phyloP scores from a whole-genome alignment of 2,888 invertebrate species.

The Chrysina gloriosa region DNA sequence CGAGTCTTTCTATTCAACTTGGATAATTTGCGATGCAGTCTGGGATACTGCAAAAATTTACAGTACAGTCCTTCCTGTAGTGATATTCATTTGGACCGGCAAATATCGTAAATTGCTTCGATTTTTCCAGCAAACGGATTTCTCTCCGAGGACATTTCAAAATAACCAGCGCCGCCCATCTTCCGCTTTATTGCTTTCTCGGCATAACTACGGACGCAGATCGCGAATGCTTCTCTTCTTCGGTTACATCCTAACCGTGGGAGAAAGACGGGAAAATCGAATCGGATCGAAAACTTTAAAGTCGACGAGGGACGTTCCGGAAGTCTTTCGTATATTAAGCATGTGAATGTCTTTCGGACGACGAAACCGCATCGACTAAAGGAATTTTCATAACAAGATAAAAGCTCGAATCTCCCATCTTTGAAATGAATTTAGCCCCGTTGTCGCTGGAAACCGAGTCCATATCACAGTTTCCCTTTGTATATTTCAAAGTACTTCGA shows the following conservation, averaged over 20 bases:
- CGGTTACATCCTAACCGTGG: not conserved
- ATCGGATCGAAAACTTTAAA: conserved; percentile 12
- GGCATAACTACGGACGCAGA: conserved; percentile 1
- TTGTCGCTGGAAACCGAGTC: not conserved
- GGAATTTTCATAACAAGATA: conserved; percentile 29
- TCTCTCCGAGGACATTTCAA: conserved; percentile 2
- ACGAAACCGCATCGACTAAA: not conserved
- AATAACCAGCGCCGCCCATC: conserved; percentile 9
- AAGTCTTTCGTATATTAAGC: not conserved
- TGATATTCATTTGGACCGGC: conserved; percentile 15
- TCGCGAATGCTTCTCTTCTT: not conserved
- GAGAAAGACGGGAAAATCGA: not conserved
- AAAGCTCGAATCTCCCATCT: not conserved
- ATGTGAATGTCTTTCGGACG: not conserved
- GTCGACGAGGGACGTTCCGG: not conserved
- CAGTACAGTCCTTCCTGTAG: not conserved
- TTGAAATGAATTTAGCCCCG: not conserved
- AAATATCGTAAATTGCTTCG: conserved; percentile 26
- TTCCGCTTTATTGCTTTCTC: not conserved
- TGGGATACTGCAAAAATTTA: not conserved
- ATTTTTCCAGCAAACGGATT: conserved; percentile 18
- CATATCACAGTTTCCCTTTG: not conserved
- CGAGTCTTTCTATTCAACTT: too few relatives aligned
- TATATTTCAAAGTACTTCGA: not conserved
- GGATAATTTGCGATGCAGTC: not conserved